phyloP scores from a whole-genome alignment of 2,113 vertebrate genomes.

The Tauraco erythrolophus region DNA sequence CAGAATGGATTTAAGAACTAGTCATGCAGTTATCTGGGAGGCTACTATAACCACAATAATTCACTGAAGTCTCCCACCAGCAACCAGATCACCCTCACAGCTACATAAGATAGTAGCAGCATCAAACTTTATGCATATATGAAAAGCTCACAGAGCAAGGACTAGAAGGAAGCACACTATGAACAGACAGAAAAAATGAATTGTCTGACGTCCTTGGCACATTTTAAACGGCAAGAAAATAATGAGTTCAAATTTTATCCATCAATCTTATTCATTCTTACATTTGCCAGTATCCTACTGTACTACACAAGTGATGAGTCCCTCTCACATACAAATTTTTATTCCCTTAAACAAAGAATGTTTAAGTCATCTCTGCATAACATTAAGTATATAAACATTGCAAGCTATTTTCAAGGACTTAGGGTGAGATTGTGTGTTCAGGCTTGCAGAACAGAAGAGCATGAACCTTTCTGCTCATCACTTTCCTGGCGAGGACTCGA shows the following conservation, averaged over 20 bases:
- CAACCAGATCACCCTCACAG: neutral
- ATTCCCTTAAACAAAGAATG: conserved; percentile 22
- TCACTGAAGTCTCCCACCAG: neutral
- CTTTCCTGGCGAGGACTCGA: neutral
- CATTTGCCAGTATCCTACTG: neutral
- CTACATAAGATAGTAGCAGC: neutral
- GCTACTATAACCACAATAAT: neutral
- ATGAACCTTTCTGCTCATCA: neutral
- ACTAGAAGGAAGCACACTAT: neutral
- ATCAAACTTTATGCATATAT: fast-evolving
- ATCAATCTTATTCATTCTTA: neutral
- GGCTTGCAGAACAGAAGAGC: neutral
- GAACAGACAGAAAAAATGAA: neutral
- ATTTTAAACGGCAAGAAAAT: neutral
- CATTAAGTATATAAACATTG: neutral
- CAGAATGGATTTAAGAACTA: neutral
- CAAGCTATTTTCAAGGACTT: neutral
- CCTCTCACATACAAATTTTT: neutral
- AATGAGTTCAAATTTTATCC: neutral
- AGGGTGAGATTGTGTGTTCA: neutral
- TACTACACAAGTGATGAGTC: neutral
- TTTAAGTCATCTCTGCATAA: conserved; percentile 11
- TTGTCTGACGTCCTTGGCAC: neutral
- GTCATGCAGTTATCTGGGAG: neutral
- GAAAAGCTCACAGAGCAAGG: neutral